Conservation (phyloP, 2,113 vertebrate genomes). For the Gila orcuttii region DNA sequence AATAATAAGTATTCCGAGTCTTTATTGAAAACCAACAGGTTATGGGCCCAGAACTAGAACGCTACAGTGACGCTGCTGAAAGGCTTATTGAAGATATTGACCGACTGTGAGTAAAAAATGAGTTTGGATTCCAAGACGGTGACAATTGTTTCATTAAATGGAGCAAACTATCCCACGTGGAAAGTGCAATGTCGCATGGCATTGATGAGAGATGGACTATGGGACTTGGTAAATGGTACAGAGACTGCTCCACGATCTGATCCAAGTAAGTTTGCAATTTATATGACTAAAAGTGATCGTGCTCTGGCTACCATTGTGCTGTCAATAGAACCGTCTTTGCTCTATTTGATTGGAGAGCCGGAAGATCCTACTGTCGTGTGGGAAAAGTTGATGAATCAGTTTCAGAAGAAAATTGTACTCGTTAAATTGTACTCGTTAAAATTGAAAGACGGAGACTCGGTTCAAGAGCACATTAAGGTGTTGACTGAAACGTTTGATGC, state of each 20-base stretch:
- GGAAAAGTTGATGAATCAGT: not conserved
- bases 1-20: no score
- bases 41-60: no score
- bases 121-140: not conserved
- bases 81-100: no score
- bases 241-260: not conserved
- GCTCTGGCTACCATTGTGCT: no score
- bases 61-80: no score
- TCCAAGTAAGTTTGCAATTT: not conserved
- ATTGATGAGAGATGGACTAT: not conserved
- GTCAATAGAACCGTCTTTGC: not conserved
- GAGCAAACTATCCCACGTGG: not conserved
- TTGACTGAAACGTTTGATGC: no score
- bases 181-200: slow-evolving; percentile 14
- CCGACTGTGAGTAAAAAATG: no score
- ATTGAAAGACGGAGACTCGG: no score
- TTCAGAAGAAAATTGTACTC: not conserved
- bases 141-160: not conserved
- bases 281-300: not conserved
- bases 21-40: no score
- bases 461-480: no score
- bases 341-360: not conserved
- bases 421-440: no score
- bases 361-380: not conserved
- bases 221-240: slow-evolving; percentile 1